Percentiles rank a stretch among this genome's conserved stretches.
Evolutionary conservation across 2,113 vertebrate genomes (phyloP).

Genomic region (Phocoena phocoena): DNA sequence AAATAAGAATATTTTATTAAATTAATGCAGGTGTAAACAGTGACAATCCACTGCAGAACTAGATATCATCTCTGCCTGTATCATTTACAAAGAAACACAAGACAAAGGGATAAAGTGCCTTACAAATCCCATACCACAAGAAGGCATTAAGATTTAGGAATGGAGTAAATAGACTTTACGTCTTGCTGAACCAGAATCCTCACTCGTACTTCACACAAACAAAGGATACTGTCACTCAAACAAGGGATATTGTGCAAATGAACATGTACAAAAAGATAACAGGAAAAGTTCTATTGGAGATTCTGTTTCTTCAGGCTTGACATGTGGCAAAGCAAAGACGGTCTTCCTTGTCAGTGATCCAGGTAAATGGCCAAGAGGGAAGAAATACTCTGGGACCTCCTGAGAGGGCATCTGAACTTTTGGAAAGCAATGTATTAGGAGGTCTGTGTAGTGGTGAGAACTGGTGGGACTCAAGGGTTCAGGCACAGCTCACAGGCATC

Average conservation of each 20-base stretch:
- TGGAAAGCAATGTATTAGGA: background rate
- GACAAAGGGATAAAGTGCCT: conserved; percentile 64
- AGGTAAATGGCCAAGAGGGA: background rate
- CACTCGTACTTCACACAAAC: background rate
- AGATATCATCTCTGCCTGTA: background rate
- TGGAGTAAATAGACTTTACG: background rate
- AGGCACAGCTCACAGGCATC: background rate
- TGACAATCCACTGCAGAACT: conserved; percentile 3
- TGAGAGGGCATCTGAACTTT: background rate
- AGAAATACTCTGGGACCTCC: background rate
- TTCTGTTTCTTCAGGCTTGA: conserved; percentile 15
- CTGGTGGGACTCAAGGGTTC: background rate
- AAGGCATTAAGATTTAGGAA: background rate
- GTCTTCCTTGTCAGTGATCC: background rate
- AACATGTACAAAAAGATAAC: background rate
- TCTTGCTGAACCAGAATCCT: background rate
- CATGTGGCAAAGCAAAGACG: background rate
- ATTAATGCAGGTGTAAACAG: conserved; percentile 54
- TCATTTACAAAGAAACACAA: conserved; percentile 39
- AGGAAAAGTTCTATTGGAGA: background rate
- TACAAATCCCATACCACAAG: background rate
- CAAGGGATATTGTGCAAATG: background rate
- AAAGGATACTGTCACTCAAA: background rate
- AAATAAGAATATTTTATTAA: conserved; percentile 74
- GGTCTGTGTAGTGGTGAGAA: background rate